phyloP scores from a whole-genome alignment of 2,797 vertebrate species.

The Dendrocincla tyrannina region DNA sequence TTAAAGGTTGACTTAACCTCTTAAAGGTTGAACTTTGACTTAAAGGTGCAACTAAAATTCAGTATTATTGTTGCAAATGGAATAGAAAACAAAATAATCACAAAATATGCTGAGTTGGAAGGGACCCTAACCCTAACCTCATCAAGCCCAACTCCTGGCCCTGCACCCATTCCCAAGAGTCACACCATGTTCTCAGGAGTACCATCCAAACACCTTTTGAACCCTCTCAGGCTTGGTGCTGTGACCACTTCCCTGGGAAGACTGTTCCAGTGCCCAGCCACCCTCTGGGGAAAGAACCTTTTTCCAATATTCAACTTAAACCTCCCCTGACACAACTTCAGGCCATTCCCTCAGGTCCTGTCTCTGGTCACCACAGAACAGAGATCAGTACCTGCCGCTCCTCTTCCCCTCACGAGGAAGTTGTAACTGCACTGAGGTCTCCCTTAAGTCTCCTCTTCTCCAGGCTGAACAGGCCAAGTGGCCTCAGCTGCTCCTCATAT shows the following conservation, averaged over 20 bases:
- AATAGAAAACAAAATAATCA: neutral
- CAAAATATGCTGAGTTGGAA: neutral
- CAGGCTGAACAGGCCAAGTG: neutral
- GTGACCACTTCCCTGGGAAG: neutral
- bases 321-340: neutral
- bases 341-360: neutral
- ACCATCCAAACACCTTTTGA: neutral
- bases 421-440: neutral
- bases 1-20: too few species aligned
- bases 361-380: neutral
- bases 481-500: neutral
- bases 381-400: neutral
- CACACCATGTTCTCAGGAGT: neutral
- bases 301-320: neutral
- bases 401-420: neutral
- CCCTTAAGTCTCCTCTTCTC: neutral
- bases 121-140: neutral
- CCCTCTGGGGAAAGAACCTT: neutral
- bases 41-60: neutral
- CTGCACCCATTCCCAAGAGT: neutral
- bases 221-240: neutral
- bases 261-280: neutral
- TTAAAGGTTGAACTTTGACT: too few species aligned
- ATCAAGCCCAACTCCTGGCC: neutral
- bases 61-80: neutral